Conservation (phyloP, 2,888 invertebrate genomes). For the Ormia ochracea region DNA sequence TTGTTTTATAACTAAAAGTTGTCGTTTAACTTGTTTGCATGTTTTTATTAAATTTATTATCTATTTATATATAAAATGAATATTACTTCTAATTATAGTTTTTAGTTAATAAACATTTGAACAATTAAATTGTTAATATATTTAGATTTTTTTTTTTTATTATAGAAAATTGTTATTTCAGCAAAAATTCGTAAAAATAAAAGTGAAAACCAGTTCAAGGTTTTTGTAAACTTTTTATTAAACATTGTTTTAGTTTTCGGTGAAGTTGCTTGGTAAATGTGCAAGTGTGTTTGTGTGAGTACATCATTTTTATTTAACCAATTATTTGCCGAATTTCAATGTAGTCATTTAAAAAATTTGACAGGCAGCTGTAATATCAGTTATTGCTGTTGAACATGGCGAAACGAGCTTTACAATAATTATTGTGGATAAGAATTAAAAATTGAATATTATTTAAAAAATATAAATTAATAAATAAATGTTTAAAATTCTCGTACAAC, state of each 20-base stretch:
- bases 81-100: background rate
- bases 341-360: background rate
- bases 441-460: background rate
- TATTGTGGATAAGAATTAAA: background rate
- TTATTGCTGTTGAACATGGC: constrained; percentile 27
- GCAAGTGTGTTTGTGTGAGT: too few species aligned
- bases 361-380: constrained; percentile 32
- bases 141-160: background rate
- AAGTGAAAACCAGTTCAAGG: constrained; percentile 58
- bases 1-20: too few species aligned
- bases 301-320: too few species aligned
- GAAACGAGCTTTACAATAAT: background rate
- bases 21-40: too few species aligned
- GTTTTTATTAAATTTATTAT: background rate
- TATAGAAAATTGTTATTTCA: background rate
- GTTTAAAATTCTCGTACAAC: background rate
- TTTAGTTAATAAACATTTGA: background rate
- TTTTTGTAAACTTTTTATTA: constrained; percentile 8
- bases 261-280: background rate
- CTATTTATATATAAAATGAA: background rate
- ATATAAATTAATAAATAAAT: background rate
- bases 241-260: background rate
- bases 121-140: background rate
- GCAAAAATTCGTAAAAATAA: constrained; percentile 10
- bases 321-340: background rate